phyloP scores from a whole-genome alignment of 2,888 invertebrate species.

The Sipha maydis region DNA sequence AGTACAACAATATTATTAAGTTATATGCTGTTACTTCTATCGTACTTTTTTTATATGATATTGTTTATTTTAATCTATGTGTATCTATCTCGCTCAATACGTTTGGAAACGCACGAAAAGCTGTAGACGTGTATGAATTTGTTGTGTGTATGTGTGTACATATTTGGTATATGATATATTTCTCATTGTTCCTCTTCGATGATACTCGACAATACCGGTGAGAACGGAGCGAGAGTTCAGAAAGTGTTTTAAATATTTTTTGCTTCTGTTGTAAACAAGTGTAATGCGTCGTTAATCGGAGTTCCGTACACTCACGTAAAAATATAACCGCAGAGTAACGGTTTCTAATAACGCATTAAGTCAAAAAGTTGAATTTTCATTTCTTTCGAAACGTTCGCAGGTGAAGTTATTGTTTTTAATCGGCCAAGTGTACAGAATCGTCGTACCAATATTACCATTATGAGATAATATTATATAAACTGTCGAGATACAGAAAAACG shows the following conservation, averaged over 20 bases:
- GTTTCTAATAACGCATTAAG: not conserved
- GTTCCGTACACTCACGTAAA: too few relatives aligned
- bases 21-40: not conserved
- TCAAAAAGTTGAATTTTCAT: not conserved
- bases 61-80: not conserved
- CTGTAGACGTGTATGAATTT: not conserved
- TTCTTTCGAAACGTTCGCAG: not conserved
- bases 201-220: too few relatives aligned
- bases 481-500: not conserved
- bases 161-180: too few relatives aligned
- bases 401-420: not conserved
- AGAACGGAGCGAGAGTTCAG: too few relatives aligned
- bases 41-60: not conserved
- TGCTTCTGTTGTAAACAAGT: too few relatives aligned
- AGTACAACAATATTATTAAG: not conserved
- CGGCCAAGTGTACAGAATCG: not conserved
- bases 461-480: too few relatives aligned
- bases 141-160: too few relatives aligned
- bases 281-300: too few relatives aligned
- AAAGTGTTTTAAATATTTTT: too few relatives aligned
- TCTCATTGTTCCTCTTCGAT: too few relatives aligned
- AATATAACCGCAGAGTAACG: too few relatives aligned
- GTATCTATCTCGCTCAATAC: slow-evolving; percentile 17
- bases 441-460: too few relatives aligned
- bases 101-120: not conserved